phyloP scores from a whole-genome alignment of 2,113 vertebrate genomes.

The Nyctereutes procyonoides region DNA sequence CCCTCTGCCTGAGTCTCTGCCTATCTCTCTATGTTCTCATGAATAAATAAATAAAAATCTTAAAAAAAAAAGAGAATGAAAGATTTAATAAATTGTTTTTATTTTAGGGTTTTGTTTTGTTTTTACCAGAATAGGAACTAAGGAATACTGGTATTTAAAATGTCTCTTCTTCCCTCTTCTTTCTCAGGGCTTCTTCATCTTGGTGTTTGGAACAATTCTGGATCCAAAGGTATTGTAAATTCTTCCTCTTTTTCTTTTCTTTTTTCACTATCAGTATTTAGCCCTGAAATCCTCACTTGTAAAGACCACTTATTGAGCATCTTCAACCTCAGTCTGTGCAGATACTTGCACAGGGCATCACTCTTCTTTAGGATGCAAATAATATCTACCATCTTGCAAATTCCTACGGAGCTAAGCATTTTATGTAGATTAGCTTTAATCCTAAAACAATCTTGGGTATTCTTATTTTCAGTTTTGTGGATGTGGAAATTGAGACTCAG shows the following conservation, averaged over 20 bases:
- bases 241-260: background rate
- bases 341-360: background rate
- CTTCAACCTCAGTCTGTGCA: background rate
- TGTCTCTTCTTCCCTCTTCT: background rate
- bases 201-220: slow-evolving; percentile 87
- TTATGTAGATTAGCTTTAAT: background rate
- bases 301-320: background rate
- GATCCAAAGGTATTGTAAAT: slow-evolving; percentile 86
- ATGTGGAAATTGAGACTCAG: background rate
- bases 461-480: background rate
- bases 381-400: background rate
- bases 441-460: background rate
- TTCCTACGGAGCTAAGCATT: background rate
- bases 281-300: background rate
- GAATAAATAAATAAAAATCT: too few species aligned
- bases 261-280: background rate
- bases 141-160: background rate
- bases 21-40: too few species aligned
- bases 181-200: slow-evolving; percentile 87
- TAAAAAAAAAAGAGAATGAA: background rate
- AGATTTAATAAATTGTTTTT: background rate
- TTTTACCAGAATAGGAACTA: background rate
- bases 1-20: too few species aligned
- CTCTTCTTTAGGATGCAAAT: background rate
- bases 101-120: background rate